Conservation (phyloP, 2,888 invertebrate species). For the Drosophila fulvimacula region DNA sequence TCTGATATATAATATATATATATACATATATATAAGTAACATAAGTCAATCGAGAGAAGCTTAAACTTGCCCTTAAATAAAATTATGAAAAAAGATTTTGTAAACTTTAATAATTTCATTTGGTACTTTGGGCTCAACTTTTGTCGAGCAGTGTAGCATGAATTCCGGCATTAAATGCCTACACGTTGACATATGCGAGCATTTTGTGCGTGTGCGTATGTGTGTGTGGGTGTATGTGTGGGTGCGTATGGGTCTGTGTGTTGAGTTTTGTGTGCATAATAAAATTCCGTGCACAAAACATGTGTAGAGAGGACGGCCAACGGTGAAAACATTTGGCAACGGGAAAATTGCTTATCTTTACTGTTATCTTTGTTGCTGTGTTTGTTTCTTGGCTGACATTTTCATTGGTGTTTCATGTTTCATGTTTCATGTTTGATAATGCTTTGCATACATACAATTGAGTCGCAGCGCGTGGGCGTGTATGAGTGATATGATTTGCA, state of each 20-base stretch:
- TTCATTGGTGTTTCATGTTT: constrained; percentile 79
- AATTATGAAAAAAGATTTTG: too few relatives aligned
- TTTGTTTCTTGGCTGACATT: constrained; percentile 67
- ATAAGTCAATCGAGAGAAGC: background rate
- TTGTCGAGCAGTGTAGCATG: constrained; percentile 55
- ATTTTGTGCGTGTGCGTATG: constrained; percentile 29
- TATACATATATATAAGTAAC: too few relatives aligned
- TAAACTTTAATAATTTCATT: background rate
- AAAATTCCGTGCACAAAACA: constrained; percentile 73
- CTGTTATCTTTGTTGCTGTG: constrained; percentile 58
- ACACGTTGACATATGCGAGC: constrained; percentile 58
- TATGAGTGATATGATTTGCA: constrained; percentile 79
- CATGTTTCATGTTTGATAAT: constrained; percentile 79
- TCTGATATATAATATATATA: too few relatives aligned
- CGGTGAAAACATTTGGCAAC: constrained; percentile 68
- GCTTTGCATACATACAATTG: constrained; percentile 34
- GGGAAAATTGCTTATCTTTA: constrained; percentile 72
- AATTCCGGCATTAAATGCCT: constrained; percentile 52
- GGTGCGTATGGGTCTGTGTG: constrained; percentile 10
- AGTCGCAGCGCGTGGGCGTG: constrained; percentile 49
- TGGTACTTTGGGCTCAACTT: background rate
- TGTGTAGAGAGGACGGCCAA: constrained; percentile 58
- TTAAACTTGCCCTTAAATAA: background rate
- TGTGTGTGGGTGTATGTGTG: constrained; percentile 1
- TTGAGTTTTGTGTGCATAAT: constrained; percentile 72